Evolutionary conservation across 1,140 invertebrate species (phyloP).

Genomic region (Tetramorium simillimum): DNA sequence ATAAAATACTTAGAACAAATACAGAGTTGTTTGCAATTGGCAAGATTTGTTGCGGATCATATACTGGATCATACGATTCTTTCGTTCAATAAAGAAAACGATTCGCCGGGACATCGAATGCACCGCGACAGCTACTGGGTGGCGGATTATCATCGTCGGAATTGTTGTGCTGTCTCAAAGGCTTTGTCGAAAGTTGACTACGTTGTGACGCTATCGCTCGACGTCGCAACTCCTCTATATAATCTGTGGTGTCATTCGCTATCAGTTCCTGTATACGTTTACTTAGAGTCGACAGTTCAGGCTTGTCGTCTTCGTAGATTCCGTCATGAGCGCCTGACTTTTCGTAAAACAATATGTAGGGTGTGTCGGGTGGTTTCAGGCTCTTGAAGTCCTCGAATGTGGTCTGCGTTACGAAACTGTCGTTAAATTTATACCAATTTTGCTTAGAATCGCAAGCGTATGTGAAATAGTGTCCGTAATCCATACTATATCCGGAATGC

Average conservation of each 20-base stretch:
- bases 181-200: slow-evolving; percentile 41
- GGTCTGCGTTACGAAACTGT: slow-evolving; percentile 89
- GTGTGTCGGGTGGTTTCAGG: slow-evolving; percentile 90
- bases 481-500: slow-evolving; percentile 92
- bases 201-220: slow-evolving; percentile 70
- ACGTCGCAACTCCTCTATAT: slow-evolving; percentile 78
- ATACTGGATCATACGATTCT: neutral
- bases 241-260: slow-evolving; percentile 80
- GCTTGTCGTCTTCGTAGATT: slow-evolving; percentile 77
- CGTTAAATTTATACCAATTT: slow-evolving; percentile 94
- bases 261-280: slow-evolving; percentile 84
- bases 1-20: slow-evolving; percentile 41
- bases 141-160: slow-evolving; percentile 81
- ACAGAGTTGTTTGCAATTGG: neutral
- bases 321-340: slow-evolving; percentile 68
- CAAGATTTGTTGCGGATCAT: neutral
- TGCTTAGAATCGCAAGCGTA: slow-evolving; percentile 89
- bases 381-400: slow-evolving; percentile 88
- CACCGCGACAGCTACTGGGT: slow-evolving; percentile 78
- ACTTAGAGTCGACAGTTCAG: slow-evolving; percentile 79
- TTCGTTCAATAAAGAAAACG: slow-evolving; percentile 71
- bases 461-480: slow-evolving; percentile 95
- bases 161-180: slow-evolving; percentile 72
- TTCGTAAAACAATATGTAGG: slow-evolving; percentile 93
- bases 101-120: slow-evolving; percentile 74